Evolutionary conservation across 2,888 invertebrate species (phyloP).

Genomic region (Cataglyphis rosenhaueri): DNA sequence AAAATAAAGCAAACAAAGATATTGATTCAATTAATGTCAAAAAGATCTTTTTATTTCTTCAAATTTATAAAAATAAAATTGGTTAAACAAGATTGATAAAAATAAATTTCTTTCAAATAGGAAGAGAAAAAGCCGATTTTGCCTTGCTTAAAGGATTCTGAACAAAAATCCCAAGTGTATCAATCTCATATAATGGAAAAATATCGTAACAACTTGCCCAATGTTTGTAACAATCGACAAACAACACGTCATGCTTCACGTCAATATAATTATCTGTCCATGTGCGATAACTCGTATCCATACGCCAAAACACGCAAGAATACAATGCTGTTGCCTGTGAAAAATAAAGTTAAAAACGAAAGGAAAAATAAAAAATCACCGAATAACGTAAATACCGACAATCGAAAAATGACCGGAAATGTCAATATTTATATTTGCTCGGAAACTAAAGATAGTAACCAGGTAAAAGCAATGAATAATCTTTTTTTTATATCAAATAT

Average conservation of each 20-base stretch:
- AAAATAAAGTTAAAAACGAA: conserved; percentile 6
- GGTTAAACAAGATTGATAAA: not conserved
- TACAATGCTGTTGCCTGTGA: not conserved
- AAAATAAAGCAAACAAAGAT: not conserved
- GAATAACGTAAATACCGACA: conserved; percentile 66
- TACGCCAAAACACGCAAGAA: not conserved
- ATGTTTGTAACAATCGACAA: conserved; percentile 2
- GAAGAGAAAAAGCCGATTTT: not conserved
- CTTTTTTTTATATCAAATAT: not conserved
- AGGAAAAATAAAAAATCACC: conserved; percentile 33
- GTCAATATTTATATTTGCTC: conserved; percentile 82
- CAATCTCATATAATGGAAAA: not conserved
- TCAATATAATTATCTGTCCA: not conserved
- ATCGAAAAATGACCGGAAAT: conserved; percentile 80
- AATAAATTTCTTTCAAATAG: conserved; percentile 33
- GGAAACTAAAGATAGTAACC: conserved; percentile 71
- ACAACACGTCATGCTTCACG: not conserved
- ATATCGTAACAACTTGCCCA: conserved; percentile 1
- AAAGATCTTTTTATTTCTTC: not conserved
- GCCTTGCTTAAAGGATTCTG: not conserved
- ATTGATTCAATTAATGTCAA: not conserved
- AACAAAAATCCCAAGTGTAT: conserved; percentile 4
- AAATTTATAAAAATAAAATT: not conserved
- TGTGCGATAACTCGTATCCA: not conserved
- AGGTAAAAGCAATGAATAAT: conserved; percentile 52